Conservation (phyloP, 2,888 invertebrate species). For the Philaethria dido region DNA sequence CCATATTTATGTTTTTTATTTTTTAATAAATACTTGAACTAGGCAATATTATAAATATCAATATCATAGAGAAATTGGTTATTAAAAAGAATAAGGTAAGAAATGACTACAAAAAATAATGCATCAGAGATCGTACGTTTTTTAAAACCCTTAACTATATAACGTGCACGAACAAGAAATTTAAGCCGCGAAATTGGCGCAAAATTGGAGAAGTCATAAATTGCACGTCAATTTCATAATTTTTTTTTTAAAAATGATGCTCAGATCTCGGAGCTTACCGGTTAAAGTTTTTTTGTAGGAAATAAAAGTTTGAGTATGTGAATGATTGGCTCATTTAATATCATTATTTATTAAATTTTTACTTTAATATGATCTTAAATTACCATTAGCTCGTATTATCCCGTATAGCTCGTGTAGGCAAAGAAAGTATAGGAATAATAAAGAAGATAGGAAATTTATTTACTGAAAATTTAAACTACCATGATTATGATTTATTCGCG, state of each 20-base stretch:
- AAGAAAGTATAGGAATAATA: no score
- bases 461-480: no score
- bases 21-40: no score
- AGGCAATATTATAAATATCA: no score
- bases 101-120: not conserved
- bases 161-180: constrained; percentile 23
- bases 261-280: constrained; percentile 45
- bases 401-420: no score
- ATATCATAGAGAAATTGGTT: not conserved
- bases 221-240: constrained; percentile 67
- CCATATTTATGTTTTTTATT: no score
- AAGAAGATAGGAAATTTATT: no score
- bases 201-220: constrained; percentile 72
- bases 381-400: no score
- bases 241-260: constrained; percentile 49
- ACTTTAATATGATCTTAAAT: no score
- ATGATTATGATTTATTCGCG: no score
- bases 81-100: not conserved
- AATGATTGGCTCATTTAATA: constrained; percentile 19
- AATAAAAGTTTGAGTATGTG: constrained; percentile 12
- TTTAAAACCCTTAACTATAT: not conserved
- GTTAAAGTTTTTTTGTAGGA: constrained; percentile 44
- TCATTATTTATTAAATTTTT: no score
- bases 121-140: constrained; percentile 2
- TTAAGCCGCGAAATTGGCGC: constrained; percentile 68